These are phyloP conservation scores for Ispidina picta DNA, from an alignment of 2,797 vertebrate genomes.

Conservation along the genomic window DNA sequence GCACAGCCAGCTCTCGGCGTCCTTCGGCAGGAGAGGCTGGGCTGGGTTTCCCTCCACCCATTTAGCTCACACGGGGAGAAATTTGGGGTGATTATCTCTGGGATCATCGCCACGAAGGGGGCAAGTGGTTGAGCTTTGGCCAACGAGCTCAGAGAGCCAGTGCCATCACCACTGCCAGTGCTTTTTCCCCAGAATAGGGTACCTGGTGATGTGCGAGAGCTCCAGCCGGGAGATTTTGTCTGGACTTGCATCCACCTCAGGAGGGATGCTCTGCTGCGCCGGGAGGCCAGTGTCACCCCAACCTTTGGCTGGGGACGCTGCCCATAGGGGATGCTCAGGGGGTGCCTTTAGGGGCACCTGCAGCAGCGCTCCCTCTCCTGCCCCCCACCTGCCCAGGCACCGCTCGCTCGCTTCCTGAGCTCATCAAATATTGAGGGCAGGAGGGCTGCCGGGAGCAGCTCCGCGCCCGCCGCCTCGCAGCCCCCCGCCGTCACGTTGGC, in stretches of 20 bases:
- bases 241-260: no score
- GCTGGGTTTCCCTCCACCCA: not conserved
- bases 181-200: accelerated
- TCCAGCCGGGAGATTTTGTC: not conserved
- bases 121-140: accelerated
- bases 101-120: accelerated
- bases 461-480: conserved; percentile 16
- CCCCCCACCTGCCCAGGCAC: not conserved
- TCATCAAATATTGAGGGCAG: conserved; percentile 56
- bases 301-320: not conserved
- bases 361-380: not conserved
- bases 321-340: not conserved
- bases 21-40: not conserved
- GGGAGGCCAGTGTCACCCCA: not conserved
- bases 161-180: not conserved
- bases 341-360: not conserved
- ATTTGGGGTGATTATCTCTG: not conserved
- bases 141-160: not conserved
- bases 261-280: not conserved
- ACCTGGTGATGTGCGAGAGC: accelerated
- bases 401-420: not conserved
- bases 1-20: not conserved
- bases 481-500: conserved; percentile 59
- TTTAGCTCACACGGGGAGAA: not conserved
- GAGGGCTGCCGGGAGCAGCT: conserved; percentile 15